Percentiles rank a stretch among this genome's conserved stretches.
These are phyloP conservation scores for Drosophila prostipennis DNA, from an alignment of 2,888 invertebrate species.

Conservation along the genomic window DNA sequence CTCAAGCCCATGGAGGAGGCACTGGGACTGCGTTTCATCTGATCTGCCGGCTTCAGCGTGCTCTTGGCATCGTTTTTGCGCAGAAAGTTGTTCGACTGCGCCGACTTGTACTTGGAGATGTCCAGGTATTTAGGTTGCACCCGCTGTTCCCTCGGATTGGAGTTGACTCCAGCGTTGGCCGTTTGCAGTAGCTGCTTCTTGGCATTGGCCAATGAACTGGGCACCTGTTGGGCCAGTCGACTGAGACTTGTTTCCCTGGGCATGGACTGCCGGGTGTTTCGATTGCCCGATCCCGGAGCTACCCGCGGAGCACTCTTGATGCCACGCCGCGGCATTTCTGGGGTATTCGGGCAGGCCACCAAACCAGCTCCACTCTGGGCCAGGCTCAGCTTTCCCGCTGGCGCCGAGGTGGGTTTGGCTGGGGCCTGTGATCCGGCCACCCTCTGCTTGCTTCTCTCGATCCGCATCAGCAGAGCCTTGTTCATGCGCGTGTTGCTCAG, in stretches of 20 bases:
- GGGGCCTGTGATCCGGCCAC: conserved; percentile 67
- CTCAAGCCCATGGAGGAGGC: conserved; percentile 82
- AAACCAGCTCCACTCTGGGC: conserved; percentile 70
- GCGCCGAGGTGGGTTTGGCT: conserved; percentile 82
- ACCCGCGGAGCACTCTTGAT: conserved; percentile 77
- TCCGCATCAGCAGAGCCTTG: conserved; percentile 89
- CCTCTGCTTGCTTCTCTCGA: conserved; percentile 83
- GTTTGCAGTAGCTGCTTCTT: conserved; percentile 84
- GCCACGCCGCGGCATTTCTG: conserved; percentile 85
- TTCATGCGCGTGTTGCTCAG: conserved; percentile 88
- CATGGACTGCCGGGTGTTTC: conserved; percentile 82
- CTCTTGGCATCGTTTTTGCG: conserved; percentile 86
- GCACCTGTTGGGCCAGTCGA: conserved; percentile 83
- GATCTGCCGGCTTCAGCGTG: conserved; percentile 79
- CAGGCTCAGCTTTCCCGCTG: conserved; percentile 57
- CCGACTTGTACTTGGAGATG: conserved; percentile 87
- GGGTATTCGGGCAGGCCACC: conserved; percentile 86
- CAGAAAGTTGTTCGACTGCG: conserved; percentile 85
- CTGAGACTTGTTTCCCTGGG: conserved; percentile 84
- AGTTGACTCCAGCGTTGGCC: conserved; percentile 63
- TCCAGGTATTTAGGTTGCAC: conserved; percentile 86
- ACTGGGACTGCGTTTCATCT: conserved; percentile 83
- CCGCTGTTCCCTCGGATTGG: conserved; percentile 57
- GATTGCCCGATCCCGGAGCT: conserved; percentile 48
- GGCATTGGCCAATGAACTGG: conserved; percentile 83